Evolutionary conservation across 1,140 invertebrate species (phyloP), one percentile per base, ranked within the genome.

Genomic region (Copidosoma floridanum): DNA sequence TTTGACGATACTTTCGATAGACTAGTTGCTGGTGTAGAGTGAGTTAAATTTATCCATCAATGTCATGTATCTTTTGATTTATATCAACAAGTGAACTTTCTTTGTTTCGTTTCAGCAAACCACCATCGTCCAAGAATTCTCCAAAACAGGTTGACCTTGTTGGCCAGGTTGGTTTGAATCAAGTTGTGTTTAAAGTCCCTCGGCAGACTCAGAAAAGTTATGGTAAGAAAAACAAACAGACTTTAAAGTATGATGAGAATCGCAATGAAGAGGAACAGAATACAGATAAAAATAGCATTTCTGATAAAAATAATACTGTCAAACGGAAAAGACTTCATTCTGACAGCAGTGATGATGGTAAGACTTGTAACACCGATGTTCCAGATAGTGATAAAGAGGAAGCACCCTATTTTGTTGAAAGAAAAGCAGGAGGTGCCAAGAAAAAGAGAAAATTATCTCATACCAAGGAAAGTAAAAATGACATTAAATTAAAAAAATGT

Each of bases 1-100:
- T 57, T 57, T 6, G 23, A 63, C 14, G 43, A 63, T 40, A 53
- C 61, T 5, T 63, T 63, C 23, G 61, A 63, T 47, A 53, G 38
- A n/a, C 16, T 63, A 32, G 29, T 38, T 3, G 27, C 38, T 12
- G 61, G 18, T 32, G 50, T 53, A 7, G 29, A n/a, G 61, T 63
- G 43, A 57, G 55, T 53, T 55, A 3, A 32, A 21, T 7, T 38
- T 14, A n/a, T 14, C 1, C 21, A 50, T 40, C 18, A 3, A 29
- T 27, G 29, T 32, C 6, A 32, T 32, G 6, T 6, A 32, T 32
- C 29, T 8, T 32, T 29, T 29, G 8, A 44, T 20, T 16, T 41
- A 24, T 23, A 52, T 40, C 26, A 3, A 40, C 32, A 29, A 23
- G 23, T 20, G 3, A 38, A 14, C 32, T 52, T 6, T 24, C 7